phyloP scores from a whole-genome alignment of 2,888 invertebrate genomes.

The Calliscelio sp. region DNA sequence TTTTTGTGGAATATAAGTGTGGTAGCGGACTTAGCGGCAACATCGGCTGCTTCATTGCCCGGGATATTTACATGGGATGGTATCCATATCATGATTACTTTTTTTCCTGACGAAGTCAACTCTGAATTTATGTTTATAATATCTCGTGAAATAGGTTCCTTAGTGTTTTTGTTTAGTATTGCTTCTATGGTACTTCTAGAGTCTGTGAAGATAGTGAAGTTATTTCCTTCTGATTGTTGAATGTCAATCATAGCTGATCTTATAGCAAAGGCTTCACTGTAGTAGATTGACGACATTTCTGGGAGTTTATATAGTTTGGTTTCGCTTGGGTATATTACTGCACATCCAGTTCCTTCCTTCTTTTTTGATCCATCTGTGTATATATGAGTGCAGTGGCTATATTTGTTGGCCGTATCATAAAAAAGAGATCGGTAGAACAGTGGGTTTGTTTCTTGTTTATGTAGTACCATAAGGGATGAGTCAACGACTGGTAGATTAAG shows the following conservation, averaged over 20 bases:
- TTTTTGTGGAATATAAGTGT: neutral
- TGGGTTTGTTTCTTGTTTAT: conserved; percentile 1
- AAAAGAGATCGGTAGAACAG: neutral
- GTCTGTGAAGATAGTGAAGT: conserved; percentile 26
- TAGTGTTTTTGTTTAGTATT: neutral
- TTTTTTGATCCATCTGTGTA: conserved; percentile 20
- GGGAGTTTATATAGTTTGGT: conserved; percentile 1
- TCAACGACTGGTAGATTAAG: neutral
- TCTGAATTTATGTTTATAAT: neutral
- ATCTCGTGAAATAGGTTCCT: conserved; percentile 1
- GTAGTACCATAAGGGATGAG: neutral
- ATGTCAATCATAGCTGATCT: neutral
- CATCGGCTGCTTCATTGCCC: conserved; percentile 29
- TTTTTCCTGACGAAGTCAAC: neutral
- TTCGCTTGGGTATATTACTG: conserved; percentile 5
- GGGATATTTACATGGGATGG: conserved; percentile 13
- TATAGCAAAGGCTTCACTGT: conserved; percentile 33
- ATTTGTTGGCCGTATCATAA: conserved; percentile 2
- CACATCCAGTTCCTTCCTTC: conserved; percentile 21
- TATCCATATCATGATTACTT: neutral
- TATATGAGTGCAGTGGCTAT: neutral
- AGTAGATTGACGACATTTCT: conserved; percentile 28
- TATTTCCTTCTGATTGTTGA: conserved; percentile 8
- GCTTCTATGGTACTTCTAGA: conserved; percentile 27
- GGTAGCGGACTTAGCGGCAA: conserved; percentile 6